Evolutionary conservation across 2,888 invertebrate genomes (phyloP), one percentile per base, ranked within the genome.

Genomic region (Agrotis ipsilon): DNA sequence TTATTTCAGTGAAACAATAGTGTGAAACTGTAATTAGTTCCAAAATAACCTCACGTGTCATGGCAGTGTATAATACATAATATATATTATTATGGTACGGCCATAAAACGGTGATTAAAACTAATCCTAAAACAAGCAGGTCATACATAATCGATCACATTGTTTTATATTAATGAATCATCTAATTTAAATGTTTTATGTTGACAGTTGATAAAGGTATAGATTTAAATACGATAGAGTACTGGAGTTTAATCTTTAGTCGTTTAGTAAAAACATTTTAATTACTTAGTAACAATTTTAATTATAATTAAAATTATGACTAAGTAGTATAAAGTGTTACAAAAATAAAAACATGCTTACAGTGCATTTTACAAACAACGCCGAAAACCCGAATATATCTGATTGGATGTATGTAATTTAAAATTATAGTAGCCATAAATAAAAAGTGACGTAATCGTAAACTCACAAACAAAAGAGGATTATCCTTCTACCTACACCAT

Each of bases 11-110:
- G 14, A 46, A 85, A 78, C 78, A 78, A 83, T 75, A 63, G 57
- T 75, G 63, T 79, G 57, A 76, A 81, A 73, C 68, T 48, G 11
- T 66, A 74, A 81, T 83, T 78, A 65, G 81, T 81, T 85, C 51
- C 74, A 65, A 74, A 68, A 74, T 60, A 48, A 27, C 21, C 54
- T 24, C 80, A 65, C 59, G 54, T 68, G 57, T 55, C 39, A 54
- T 0, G 3, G 24, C 18, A 58, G 6, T 39, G 48, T 39, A 59
- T 21, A 45, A 66, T 51, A 32, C 6, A 14, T 27, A 13, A n/a
- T n/a, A n/a, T n/a, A n/a, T 55, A 55, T 39, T n/a, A 39, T 58
- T 51, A 52, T 32, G 48, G 16, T 78, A 18, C 43, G 16, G 43
- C 18, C 39, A 58, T 59, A 63, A 67, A 80, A 54, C 39, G 13